phyloP scores from a whole-genome alignment of 1,140 invertebrate genomes.

The Camponotus floridanus region DNA sequence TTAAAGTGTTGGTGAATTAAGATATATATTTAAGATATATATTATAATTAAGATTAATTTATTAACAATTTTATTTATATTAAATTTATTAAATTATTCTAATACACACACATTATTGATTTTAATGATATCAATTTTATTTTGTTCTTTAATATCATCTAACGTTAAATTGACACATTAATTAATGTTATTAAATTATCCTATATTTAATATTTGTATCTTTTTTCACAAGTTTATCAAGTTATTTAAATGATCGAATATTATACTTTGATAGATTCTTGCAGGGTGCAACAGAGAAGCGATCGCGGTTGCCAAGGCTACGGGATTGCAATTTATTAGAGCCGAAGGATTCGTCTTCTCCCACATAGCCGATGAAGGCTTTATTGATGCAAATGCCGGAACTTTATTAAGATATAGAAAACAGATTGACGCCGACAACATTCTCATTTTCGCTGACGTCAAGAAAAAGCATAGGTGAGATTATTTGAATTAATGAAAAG shows the following conservation, averaged over 20 bases:
- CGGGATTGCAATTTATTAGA: constrained; percentile 92
- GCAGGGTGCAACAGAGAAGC: constrained; percentile 93
- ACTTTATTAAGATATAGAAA: constrained; percentile 90
- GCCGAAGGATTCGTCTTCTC: constrained; percentile 94
- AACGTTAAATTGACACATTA: neutral
- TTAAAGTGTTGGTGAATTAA: neutral
- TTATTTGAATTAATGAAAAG: neutral
- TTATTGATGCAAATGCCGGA: constrained; percentile 92
- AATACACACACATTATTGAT: neutral
- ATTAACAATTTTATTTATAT: constrained; percentile 8
- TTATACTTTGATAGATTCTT: constrained; percentile 87
- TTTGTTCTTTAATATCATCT: no score
- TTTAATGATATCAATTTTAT: no score
- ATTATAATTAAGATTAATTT: neutral
- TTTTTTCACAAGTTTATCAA: neutral
- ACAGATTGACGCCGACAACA: constrained; percentile 90
- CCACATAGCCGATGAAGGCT: constrained; percentile 94
- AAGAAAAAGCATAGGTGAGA: constrained; percentile 95
- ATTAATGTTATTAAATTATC: neutral
- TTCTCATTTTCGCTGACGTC: constrained; percentile 92
- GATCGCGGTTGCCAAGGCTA: constrained; percentile 91
- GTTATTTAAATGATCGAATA: neutral
- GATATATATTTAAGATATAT: no score
- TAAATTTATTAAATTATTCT: neutral
- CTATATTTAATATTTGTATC: neutral